Percentiles rank a stretch among this genome's conserved stretches.
Evolutionary conservation across 2,888 invertebrate genomes (phyloP).

Genomic region (Himalopsyche kuldschensis): DNA sequence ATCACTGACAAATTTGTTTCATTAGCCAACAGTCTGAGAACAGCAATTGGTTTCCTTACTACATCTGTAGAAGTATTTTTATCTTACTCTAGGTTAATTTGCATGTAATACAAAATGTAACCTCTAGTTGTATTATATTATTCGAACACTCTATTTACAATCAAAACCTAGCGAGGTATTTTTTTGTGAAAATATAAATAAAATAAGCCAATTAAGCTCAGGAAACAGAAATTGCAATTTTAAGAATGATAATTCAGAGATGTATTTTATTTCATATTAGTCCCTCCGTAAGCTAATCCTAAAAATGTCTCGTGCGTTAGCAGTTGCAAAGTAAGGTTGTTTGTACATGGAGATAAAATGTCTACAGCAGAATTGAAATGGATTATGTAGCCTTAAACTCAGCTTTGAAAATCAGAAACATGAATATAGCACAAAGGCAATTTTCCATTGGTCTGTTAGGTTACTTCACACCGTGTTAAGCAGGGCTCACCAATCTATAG

Average conservation of each 20-base stretch:
- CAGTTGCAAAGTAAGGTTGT: not conserved
- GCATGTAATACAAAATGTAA: no score
- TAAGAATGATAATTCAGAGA: not conserved
- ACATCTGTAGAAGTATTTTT: no score
- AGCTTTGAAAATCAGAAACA: not conserved
- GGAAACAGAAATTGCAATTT: not conserved
- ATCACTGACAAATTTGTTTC: no score
- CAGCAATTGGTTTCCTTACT: no score
- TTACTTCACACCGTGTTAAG: not conserved
- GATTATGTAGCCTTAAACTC: not conserved
- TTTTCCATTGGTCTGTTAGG: not conserved
- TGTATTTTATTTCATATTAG: not conserved
- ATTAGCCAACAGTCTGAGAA: no score
- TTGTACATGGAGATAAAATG: not conserved
- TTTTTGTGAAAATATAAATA: not conserved
- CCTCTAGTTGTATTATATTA: no score
- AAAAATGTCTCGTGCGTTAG: not conserved
- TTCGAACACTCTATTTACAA: no score
- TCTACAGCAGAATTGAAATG: not conserved
- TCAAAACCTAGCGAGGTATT: no score
- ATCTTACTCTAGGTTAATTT: no score
- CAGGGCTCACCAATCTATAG: not conserved
- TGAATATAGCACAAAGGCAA: not conserved
- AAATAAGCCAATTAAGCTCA: not conserved
- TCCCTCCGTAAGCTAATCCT: not conserved